Conservation (phyloP, 1,140 invertebrate species). For the Euura lappo region DNA sequence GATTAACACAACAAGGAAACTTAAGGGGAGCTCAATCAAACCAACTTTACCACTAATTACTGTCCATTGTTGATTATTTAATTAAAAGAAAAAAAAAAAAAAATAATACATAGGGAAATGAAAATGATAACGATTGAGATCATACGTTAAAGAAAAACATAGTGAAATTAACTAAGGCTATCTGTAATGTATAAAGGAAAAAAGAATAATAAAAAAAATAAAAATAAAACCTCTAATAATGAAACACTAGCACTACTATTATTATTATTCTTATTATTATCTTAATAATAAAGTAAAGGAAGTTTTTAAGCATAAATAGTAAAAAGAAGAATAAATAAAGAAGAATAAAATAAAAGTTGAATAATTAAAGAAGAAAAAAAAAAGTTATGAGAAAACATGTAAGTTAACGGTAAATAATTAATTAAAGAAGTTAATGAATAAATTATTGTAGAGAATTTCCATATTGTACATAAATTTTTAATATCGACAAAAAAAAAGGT, state of each 20-base stretch:
- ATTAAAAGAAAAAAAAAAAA: slow-evolving; percentile 42
- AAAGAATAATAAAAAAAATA: slow-evolving; percentile 23
- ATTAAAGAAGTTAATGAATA: background rate
- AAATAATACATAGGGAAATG: slow-evolving; percentile 16
- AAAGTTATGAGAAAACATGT: slow-evolving; percentile 32
- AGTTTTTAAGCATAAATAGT: background rate
- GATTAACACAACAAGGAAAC: slow-evolving; percentile 40
- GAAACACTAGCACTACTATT: slow-evolving; percentile 21
- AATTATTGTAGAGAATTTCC: slow-evolving; percentile 7
- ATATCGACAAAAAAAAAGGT: background rate
- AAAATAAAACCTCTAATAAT: background rate
- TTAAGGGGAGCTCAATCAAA: slow-evolving; percentile 54
- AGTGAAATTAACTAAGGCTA: slow-evolving; percentile 7
- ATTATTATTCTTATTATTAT: slow-evolving; percentile 34
- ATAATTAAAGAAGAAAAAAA: background rate
- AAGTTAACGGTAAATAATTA: slow-evolving; percentile 31
- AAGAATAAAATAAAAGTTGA: no score
- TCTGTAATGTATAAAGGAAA: slow-evolving; percentile 14
- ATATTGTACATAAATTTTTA: slow-evolving; percentile 14
- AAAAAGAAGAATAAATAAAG: no score
- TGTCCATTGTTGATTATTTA: slow-evolving; percentile 40
- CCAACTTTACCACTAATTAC: slow-evolving; percentile 34
- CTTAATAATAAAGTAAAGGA: slow-evolving; percentile 16
- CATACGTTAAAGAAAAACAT: background rate
- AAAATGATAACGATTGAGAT: background rate